Evolutionary conservation across 2,797 vertebrate species (phyloP).

Genomic region (Mus spretus): DNA sequence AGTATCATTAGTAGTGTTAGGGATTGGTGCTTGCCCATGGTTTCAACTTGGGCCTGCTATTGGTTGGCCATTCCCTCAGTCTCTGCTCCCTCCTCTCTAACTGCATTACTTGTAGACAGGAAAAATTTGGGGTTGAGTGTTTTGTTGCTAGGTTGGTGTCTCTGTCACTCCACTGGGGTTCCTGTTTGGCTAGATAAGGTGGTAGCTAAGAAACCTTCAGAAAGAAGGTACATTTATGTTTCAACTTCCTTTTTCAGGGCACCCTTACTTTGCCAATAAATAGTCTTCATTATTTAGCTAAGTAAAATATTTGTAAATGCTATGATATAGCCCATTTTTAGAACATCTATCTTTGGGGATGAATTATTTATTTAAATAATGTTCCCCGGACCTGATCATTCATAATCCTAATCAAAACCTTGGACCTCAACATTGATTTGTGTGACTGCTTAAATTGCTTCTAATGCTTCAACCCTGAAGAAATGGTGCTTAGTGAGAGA

Average conservation of each 20-base stretch:
- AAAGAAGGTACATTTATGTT: conserved; percentile 18
- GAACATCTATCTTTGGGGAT: background rate
- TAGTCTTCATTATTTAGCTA: conserved; percentile 38
- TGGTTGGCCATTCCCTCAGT: background rate
- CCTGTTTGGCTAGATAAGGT: background rate
- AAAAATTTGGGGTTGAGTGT: background rate
- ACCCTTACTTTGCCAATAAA: conserved; percentile 9
- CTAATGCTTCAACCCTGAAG: conserved; percentile 14
- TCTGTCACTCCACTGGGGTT: background rate
- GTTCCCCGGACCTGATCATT: background rate
- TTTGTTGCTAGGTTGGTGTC: background rate
- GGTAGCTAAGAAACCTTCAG: background rate
- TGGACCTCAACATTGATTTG: conserved; percentile 29
- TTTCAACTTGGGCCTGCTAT: background rate
- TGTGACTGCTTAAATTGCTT: conserved; percentile 11
- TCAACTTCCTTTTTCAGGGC: background rate
- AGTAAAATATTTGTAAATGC: conserved; percentile 37
- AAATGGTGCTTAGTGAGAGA: background rate
- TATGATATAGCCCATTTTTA: background rate
- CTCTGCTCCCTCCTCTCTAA: background rate
- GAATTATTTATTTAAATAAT: conserved; percentile 58
- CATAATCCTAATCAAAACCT: conserved; percentile 38
- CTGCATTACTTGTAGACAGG: background rate
- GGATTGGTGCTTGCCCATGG: background rate
- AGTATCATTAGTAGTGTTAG: background rate